Conservation (phyloP, 1,140 invertebrate species). For the Caerostris extrusa region DNA sequence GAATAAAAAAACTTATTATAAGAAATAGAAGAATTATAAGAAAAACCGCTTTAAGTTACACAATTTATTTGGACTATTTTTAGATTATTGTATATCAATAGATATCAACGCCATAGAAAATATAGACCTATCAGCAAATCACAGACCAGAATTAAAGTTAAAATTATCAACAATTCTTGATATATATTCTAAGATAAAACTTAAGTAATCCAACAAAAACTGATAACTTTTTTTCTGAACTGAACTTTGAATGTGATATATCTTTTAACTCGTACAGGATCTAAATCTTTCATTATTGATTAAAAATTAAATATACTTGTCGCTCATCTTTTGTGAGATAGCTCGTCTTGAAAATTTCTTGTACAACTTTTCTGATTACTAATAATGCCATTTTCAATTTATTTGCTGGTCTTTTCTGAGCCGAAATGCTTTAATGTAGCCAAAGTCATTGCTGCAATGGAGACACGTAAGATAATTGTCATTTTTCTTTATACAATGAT, state of each 20-base stretch:
- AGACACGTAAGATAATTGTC: no score
- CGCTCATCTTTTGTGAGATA: neutral
- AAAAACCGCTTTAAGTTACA: neutral
- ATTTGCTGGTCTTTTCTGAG: no score
- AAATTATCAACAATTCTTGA: constrained; percentile 45
- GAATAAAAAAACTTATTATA: neutral
- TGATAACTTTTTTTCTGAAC: constrained; percentile 5
- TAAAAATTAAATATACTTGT: constrained; percentile 9
- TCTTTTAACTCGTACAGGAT: neutral
- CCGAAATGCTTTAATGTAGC: no score
- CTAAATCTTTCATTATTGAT: neutral
- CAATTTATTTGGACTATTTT: constrained; percentile 37
- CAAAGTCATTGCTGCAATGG: no score
- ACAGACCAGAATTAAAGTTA: neutral
- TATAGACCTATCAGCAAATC: neutral
- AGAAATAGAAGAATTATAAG: neutral
- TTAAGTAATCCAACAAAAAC: neutral
- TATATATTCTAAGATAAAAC: constrained; percentile 41
- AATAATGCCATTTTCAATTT: no score
- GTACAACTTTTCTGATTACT: no score
- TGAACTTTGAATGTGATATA: neutral
- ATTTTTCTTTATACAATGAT: no score
- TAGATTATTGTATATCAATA: constrained; percentile 3
- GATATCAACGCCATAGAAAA: neutral
- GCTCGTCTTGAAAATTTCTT: neutral